These are phyloP conservation scores for Montipora efflorescens DNA, from an alignment of 64 coral and sea anemone genomes.

Conservation along the genomic window DNA sequence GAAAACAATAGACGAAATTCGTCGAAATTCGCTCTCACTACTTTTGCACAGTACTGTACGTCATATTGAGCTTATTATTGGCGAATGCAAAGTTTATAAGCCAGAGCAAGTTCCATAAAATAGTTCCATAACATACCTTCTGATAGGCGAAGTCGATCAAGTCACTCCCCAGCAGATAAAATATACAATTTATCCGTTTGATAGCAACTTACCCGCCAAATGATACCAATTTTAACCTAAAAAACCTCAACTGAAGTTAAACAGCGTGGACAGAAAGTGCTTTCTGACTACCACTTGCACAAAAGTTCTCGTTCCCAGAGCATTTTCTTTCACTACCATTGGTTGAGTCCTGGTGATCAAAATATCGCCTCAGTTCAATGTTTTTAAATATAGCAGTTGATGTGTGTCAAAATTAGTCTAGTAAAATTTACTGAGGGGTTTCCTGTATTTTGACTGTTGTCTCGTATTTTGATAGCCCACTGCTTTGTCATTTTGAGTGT, in stretches of 20 bases:
- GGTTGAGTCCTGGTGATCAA: conserved; percentile 29
- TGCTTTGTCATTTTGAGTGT: too few relatives aligned
- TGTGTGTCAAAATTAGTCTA: too few relatives aligned
- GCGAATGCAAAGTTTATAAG: conserved; percentile 22
- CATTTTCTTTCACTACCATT: neutral
- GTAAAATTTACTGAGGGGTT: too few relatives aligned
- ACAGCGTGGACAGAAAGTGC: conserved; percentile 7
- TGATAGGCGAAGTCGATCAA: neutral
- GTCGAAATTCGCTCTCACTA: too few relatives aligned
- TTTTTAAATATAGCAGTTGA: too few relatives aligned
- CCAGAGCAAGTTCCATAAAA: neutral
- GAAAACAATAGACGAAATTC: too few relatives aligned
- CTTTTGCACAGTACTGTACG: neutral
- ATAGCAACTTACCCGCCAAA: neutral
- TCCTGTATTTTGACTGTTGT: too few relatives aligned
- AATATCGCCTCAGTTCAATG: too few relatives aligned
- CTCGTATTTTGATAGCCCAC: too few relatives aligned
- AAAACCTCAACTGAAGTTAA: conserved; percentile 16
- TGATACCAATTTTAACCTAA: neutral
- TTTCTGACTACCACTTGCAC: neutral
- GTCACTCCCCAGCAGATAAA: neutral
- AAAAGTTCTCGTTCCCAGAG: conserved; percentile 23
- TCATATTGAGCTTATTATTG: conserved; percentile 28
- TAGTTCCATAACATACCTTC: conserved; percentile 29
- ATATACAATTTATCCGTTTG: conserved; percentile 6